These are phyloP conservation scores for Bombus confusus DNA, from an alignment of 1,140 invertebrate genomes.

Conservation along the genomic window DNA sequence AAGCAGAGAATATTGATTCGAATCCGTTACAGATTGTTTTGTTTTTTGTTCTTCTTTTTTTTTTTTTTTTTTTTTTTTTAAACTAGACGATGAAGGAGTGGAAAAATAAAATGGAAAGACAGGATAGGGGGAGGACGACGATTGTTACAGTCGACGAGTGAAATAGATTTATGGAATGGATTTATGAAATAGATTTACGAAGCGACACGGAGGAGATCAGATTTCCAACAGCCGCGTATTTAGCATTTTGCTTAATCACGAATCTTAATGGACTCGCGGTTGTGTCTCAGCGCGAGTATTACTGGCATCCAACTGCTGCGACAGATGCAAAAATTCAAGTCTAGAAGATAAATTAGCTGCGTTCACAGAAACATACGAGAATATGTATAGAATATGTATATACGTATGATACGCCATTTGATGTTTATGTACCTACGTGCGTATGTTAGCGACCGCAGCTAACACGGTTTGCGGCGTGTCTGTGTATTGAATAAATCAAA, in stretches of 20 bases:
- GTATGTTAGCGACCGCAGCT: too few relatives aligned
- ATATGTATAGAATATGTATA: too few relatives aligned
- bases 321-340: not conserved
- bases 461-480: too few relatives aligned
- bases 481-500: too few relatives aligned
- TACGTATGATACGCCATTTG: too few relatives aligned
- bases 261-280: not conserved
- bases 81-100: not conserved
- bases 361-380: not conserved
- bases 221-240: not conserved
- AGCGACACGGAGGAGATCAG: not conserved
- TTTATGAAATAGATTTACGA: not conserved
- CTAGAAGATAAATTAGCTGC: not conserved
- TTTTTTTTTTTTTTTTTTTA: too few relatives aligned
- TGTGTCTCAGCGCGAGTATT: not conserved
- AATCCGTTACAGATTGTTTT: not conserved
- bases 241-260: constrained; percentile 3
- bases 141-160: not conserved
- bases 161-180: not conserved
- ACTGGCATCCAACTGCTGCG: too few relatives aligned
- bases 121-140: not conserved
- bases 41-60: too few relatives aligned
- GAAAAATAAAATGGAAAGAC: not conserved
- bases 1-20: not conserved
- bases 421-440: too few relatives aligned